Percentiles rank a stretch among this genome's conserved stretches.
Conservation (phyloP, 1,140 invertebrate genomes). For the Drosophila subpulchrella region DNA sequence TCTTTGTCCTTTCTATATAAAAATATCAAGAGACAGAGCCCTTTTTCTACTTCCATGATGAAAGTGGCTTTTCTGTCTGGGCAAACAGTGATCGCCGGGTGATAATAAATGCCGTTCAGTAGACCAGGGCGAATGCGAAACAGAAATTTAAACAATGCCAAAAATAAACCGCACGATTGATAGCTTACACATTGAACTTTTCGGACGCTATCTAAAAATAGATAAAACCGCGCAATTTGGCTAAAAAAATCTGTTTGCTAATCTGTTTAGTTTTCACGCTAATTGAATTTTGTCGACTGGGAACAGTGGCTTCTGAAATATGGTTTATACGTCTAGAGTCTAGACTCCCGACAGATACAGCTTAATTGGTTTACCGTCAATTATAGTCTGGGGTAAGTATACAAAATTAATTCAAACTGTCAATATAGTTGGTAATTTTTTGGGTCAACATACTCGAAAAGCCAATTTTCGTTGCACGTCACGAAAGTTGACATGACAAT, state of each 20-base stretch:
- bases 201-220: conserved; percentile 55
- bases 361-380: conserved; percentile 35
- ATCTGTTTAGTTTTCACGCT: conserved; percentile 45
- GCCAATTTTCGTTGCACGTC: conserved; percentile 31
- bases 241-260: conserved; percentile 44
- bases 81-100: conserved; percentile 23
- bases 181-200: conserved; percentile 66
- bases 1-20: conserved; percentile 9
- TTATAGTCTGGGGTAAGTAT: conserved; percentile 25
- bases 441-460: conserved; percentile 60
- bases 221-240: conserved; percentile 47
- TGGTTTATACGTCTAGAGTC: not conserved
- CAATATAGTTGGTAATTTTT: conserved; percentile 42
- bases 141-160: conserved; percentile 44
- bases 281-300: conserved; percentile 46
- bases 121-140: conserved; percentile 27
- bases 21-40: not conserved
- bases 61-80: conserved; percentile 16
- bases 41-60: not conserved
- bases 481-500: conserved; percentile 36
- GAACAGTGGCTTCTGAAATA: conserved; percentile 26
- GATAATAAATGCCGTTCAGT: conserved; percentile 24
- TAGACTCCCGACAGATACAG: not conserved
- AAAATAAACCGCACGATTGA: conserved; percentile 56
- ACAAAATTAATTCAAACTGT: conserved; percentile 20